phyloP scores from a whole-genome alignment of 2,797 vertebrate species.

The Heliangelus exortis region DNA sequence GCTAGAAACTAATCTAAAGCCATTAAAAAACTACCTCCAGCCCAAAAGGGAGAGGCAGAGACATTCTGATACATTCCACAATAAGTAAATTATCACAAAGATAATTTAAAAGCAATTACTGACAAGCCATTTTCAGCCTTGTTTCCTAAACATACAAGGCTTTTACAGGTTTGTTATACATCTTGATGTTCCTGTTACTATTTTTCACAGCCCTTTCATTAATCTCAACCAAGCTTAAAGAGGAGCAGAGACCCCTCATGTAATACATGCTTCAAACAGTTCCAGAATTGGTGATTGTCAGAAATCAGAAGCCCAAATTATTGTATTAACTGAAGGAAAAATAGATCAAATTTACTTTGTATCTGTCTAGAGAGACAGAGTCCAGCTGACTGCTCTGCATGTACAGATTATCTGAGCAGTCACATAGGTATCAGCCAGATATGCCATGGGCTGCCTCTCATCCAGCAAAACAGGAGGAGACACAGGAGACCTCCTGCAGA shows the following conservation, averaged over 20 bases:
- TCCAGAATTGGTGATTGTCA: neutral
- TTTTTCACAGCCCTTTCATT: slow-evolving; percentile 4
- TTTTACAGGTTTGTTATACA: neutral
- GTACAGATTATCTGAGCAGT: neutral
- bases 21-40: neutral
- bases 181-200: neutral
- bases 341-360: neutral
- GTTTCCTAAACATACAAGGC: neutral
- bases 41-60: neutral
- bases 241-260: neutral
- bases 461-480: neutral
- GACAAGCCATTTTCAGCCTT: neutral
- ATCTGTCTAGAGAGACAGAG: neutral
- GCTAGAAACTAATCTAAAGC: neutral
- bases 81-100: neutral
- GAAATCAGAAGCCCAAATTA: neutral
- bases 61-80: slow-evolving; percentile 23
- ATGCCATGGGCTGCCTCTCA: neutral
- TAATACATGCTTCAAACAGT: neutral
- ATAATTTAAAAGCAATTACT: slow-evolving; percentile 15
- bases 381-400: neutral
- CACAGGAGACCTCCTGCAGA: neutral
- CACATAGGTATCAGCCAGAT: neutral
- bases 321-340: neutral
- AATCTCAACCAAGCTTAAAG: neutral